A percentile compares a stretch with the other conserved stretches of the same genome.
Conservation (phyloP, 2,888 invertebrate species). For the Meganola albula region DNA sequence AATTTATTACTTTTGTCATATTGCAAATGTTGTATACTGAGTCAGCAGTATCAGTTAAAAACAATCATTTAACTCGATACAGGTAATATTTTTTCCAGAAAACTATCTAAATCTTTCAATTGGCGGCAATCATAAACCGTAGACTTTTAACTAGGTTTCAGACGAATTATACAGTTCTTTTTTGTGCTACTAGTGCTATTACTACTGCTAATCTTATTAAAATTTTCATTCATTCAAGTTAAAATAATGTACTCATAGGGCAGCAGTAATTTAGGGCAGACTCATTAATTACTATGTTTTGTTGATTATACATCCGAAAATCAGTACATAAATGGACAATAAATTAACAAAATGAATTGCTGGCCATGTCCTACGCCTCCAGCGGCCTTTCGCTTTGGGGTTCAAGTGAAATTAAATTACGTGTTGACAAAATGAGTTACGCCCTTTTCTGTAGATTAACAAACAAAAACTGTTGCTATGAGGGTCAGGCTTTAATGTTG, state of each 20-base stretch:
- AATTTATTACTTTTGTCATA: slow-evolving; percentile 44
- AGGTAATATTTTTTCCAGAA: too few relatives aligned
- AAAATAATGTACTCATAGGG: slow-evolving; percentile 15
- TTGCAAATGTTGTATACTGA: too few relatives aligned
- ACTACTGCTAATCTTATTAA: too few relatives aligned
- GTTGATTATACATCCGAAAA: slow-evolving; percentile 35
- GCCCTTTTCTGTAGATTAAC: slow-evolving; percentile 77
- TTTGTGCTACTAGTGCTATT: too few relatives aligned
- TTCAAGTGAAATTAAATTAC: slow-evolving; percentile 74
- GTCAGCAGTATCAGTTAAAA: too few relatives aligned
- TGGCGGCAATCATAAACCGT: too few relatives aligned
- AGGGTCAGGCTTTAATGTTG: slow-evolving; percentile 72
- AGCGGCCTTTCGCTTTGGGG: slow-evolving; percentile 50
- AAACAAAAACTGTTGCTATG: slow-evolving; percentile 76
- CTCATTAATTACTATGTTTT: slow-evolving; percentile 28
- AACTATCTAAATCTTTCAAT: too few relatives aligned
- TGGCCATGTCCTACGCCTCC: slow-evolving; percentile 54
- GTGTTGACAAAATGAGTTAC: slow-evolving; percentile 76
- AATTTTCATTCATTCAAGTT: too few relatives aligned
- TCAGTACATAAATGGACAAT: slow-evolving; percentile 48
- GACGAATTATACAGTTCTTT: too few relatives aligned
- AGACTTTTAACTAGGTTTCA: too few relatives aligned
- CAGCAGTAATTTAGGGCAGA: slow-evolving; percentile 13
- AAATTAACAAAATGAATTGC: slow-evolving; percentile 62
- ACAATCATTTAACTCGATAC: too few relatives aligned